Percentiles rank a stretch among this genome's conserved stretches.
These are phyloP conservation scores for Diprion similis DNA, from an alignment of 1,140 invertebrate genomes.

Conservation along the genomic window DNA sequence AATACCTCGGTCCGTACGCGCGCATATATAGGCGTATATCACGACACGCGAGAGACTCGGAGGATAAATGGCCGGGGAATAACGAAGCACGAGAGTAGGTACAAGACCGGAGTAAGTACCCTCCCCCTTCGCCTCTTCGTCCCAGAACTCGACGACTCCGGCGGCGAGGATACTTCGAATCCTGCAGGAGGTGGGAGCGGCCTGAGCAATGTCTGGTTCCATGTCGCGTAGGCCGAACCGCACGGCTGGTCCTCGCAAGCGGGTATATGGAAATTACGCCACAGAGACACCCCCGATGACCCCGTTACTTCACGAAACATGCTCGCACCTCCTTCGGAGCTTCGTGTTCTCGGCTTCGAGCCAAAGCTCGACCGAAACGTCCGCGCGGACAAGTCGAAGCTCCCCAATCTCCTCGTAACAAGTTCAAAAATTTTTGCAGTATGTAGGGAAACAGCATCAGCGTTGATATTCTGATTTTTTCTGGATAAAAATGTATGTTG, in stretches of 20 bases:
- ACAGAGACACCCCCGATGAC: constrained; percentile 13
- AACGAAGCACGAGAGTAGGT: constrained; percentile 50
- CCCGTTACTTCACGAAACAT: constrained; percentile 12
- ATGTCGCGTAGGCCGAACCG: constrained; percentile 37
- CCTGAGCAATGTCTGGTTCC: constrained; percentile 47
- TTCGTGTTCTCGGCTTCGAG: constrained; percentile 22
- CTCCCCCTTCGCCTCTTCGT: constrained; percentile 5
- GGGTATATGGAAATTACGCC: background rate
- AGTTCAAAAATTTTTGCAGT: too few relatives aligned
- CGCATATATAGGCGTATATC: background rate
- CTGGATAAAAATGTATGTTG: too few relatives aligned
- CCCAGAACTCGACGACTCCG: background rate
- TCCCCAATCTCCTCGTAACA: too few relatives aligned
- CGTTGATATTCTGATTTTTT: too few relatives aligned
- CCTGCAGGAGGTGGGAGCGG: constrained; percentile 38
- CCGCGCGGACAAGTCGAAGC: too few relatives aligned
- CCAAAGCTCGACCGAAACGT: background rate
- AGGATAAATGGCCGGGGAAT: constrained; percentile 53
- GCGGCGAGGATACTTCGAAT: background rate
- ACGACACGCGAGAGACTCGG: constrained; percentile 30
- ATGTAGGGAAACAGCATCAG: too few relatives aligned
- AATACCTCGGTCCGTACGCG: background rate
- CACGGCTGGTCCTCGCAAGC: constrained; percentile 27
- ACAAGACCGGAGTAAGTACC: constrained; percentile 47
- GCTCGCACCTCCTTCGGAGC: constrained; percentile 32